Evolutionary conservation across 1,140 invertebrate genomes (phyloP), one percentile per base, ranked within the genome.

Genomic region (Lordiphosa clarofinis): DNA sequence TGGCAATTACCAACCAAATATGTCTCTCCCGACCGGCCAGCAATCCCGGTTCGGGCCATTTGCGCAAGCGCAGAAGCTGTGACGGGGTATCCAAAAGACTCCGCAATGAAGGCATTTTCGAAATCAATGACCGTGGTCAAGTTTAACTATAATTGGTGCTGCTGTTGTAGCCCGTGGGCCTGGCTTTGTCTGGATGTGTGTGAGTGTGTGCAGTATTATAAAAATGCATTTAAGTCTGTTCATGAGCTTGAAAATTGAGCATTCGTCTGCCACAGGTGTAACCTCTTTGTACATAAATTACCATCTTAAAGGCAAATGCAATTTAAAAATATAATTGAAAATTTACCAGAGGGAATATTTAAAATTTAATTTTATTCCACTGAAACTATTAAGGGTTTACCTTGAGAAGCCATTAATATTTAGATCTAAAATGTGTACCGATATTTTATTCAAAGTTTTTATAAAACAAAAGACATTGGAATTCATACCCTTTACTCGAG

Each of bases 71-170:
- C 70, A 66, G 57, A 61, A 57, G 69, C 60, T 54, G 47, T 59
- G 47, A 59, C 55, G 44, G 54, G 8, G 28, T 28, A 13, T 7
- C 42, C 19, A 11, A 19, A 28, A 15, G 11, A 12, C 33, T 3
- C 19, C 35, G 44, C 48, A 61, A 44, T 50, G 66, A 49, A 54
- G 50, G 67, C 58, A 84, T 84, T 81, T 82, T 82, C 78, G 78
- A 82, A 82, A 82, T 84, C 76, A 82, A 84, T 84, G 76, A 82
- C 76, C 76, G 76, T 84, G 76, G 62, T 82, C 66, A 75, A 66
- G 71, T 82, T 79, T 62, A 46, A 76, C 58, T 73, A 63, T 81
- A 82, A 82, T 71, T 82, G 65, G 21, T 38, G 53, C 42, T 56
- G 53, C 42, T 56, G 55, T n/a, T 59, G 42, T 47, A 65, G 56